These are phyloP conservation scores for Helarctos malayanus DNA, from an alignment of 2,797 vertebrate genomes.

Conservation along the genomic window DNA sequence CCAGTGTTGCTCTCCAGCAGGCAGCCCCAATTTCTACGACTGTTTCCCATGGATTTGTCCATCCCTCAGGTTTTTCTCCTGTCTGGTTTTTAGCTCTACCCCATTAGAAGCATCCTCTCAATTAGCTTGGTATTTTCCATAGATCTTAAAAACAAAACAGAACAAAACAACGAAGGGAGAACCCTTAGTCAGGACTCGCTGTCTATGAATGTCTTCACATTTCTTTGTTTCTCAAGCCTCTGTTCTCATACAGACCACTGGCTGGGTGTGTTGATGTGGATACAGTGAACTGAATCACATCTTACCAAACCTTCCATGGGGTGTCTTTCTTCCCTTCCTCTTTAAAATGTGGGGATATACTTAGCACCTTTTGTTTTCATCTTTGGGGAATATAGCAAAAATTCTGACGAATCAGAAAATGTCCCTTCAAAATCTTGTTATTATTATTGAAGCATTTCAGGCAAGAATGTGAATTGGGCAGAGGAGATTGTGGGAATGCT, in stretches of 20 bases:
- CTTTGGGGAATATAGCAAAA: not conserved
- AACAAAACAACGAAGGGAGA: not conserved
- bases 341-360: not conserved
- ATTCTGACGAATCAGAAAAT: slow-evolving; percentile 40
- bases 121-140: not conserved
- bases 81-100: not conserved
- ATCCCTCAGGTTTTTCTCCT: not conserved
- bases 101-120: not conserved
- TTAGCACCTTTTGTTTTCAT: slow-evolving; percentile 10
- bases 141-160: not conserved
- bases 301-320: not conserved
- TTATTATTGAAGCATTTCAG: slow-evolving; percentile 5
- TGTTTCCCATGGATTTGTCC: rapidly evolving
- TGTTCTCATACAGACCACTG: not conserved
- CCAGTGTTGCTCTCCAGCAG: not conserved
- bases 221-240: not conserved
- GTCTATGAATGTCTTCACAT: not conserved
- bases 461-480: not conserved
- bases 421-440: not conserved
- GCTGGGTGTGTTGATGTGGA: not conserved
- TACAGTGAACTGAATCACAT: not conserved
- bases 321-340: not conserved
- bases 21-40: not conserved
- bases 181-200: not conserved
- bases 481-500: not conserved